Conservation (phyloP, 2,797 vertebrate genomes). For the Sciurus carolinensis region DNA sequence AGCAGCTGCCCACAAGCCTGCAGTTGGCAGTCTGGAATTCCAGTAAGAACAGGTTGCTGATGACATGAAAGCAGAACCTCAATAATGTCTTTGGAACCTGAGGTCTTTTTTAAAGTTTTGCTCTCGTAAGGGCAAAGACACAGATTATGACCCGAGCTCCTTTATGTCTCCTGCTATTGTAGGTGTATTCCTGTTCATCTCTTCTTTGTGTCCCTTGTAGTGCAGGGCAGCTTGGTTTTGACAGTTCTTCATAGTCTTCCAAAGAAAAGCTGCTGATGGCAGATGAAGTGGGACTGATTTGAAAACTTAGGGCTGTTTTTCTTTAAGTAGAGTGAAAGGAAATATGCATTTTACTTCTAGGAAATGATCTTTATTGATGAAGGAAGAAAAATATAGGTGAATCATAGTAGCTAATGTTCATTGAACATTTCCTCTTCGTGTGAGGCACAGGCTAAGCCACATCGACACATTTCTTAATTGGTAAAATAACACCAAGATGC, state of each 20-base stretch:
- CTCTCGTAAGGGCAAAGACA: neutral
- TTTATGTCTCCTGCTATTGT: neutral
- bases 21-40: neutral
- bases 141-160: neutral
- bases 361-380: neutral
- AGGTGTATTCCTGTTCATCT: neutral
- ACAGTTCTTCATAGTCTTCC: neutral
- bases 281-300: neutral
- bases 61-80: neutral
- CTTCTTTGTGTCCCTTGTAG: constrained; percentile 8
- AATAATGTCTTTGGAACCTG: no score
- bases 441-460: neutral
- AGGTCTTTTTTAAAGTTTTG: neutral
- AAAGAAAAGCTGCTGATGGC: constrained; percentile 3
- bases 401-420: neutral
- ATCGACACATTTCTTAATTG: neutral
- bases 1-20: neutral
- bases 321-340: neutral
- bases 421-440: neutral
- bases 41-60: neutral
- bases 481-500: neutral
- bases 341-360: neutral
- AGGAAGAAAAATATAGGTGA: neutral
- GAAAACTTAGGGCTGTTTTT: neutral
- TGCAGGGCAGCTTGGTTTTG: accelerated